Evolutionary conservation across 2,113 vertebrate genomes (phyloP).

Genomic region (Carassius auratus): DNA sequence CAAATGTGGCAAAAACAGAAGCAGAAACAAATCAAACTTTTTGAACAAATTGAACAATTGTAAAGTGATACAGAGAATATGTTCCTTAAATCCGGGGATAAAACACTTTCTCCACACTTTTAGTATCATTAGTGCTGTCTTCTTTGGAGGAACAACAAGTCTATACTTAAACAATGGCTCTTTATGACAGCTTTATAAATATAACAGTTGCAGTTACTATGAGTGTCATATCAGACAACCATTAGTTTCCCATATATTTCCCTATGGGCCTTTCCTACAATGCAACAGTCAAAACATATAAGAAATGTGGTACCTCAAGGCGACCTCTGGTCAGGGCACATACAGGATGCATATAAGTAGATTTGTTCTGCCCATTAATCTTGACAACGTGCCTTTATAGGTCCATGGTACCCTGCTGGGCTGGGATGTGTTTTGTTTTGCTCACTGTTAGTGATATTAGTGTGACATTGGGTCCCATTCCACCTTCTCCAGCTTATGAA

Average conservation of each 20-base stretch:
- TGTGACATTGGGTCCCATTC: slow-evolving; percentile 29
- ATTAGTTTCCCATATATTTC: slow-evolving; percentile 25
- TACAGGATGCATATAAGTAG: slow-evolving; percentile 32
- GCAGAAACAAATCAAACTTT: background rate
- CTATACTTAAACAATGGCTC: background rate
- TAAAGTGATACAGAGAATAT: background rate
- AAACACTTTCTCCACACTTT: background rate
- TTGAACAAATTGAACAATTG: background rate
- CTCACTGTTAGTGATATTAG: slow-evolving; percentile 38
- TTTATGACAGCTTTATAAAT: slow-evolving; percentile 18
- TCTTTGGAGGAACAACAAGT: background rate
- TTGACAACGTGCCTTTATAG: slow-evolving; percentile 39
- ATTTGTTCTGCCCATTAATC: slow-evolving; percentile 45
- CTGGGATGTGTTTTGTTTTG: slow-evolving; percentile 28
- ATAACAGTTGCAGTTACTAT: slow-evolving; percentile 9
- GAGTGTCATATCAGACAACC: slow-evolving; percentile 27
- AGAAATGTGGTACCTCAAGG: slow-evolving; percentile 19
- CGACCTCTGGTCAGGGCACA: slow-evolving; percentile 8
- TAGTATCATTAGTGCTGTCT: background rate
- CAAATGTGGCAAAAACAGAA: too few relatives aligned
- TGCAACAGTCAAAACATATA: slow-evolving; percentile 38
- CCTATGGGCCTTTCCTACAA: slow-evolving; percentile 23
- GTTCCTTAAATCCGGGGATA: background rate
- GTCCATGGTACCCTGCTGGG: slow-evolving; percentile 5
- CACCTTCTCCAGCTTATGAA: slow-evolving; percentile 41